These are phyloP conservation scores for Allacma fusca DNA, from an alignment of 2,888 invertebrate species.

Conservation along the genomic window DNA sequence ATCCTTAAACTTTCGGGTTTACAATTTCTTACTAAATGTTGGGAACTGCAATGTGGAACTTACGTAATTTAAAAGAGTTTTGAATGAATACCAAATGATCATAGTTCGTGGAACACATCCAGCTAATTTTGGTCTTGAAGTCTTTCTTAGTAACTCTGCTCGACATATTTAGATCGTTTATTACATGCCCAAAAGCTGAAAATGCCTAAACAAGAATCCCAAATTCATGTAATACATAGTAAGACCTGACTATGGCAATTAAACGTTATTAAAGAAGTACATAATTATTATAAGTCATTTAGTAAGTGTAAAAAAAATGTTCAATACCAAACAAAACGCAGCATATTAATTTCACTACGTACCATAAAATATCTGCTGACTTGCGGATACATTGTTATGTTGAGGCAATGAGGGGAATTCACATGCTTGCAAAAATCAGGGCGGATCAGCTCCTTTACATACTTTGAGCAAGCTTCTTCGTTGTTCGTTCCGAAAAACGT, in stretches of 20 bases:
- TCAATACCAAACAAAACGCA: neutral
- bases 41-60: neutral
- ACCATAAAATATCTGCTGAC: constrained; percentile 42
- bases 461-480: constrained; percentile 50
- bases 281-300: too few relatives aligned
- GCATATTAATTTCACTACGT: neutral
- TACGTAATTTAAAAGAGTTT: constrained; percentile 36
- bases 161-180: constrained; percentile 63
- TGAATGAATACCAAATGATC: constrained; percentile 35
- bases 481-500: constrained; percentile 60
- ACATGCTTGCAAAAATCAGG: constrained; percentile 51
- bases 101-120: constrained; percentile 62
- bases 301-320: too few relatives aligned
- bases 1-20: too few relatives aligned
- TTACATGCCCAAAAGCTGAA: constrained; percentile 65
- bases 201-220: constrained; percentile 63
- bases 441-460: constrained; percentile 53
- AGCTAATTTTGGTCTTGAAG: constrained; percentile 49
- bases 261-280: too few relatives aligned
- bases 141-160: neutral
- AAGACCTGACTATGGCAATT: too few relatives aligned
- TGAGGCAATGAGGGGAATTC: constrained; percentile 32
- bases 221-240: too few relatives aligned
- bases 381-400: too few relatives aligned
- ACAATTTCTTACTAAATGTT: too few relatives aligned